phyloP scores from a whole-genome alignment of 2,797 vertebrate species.

The Rhadinocentrus ornatus region DNA sequence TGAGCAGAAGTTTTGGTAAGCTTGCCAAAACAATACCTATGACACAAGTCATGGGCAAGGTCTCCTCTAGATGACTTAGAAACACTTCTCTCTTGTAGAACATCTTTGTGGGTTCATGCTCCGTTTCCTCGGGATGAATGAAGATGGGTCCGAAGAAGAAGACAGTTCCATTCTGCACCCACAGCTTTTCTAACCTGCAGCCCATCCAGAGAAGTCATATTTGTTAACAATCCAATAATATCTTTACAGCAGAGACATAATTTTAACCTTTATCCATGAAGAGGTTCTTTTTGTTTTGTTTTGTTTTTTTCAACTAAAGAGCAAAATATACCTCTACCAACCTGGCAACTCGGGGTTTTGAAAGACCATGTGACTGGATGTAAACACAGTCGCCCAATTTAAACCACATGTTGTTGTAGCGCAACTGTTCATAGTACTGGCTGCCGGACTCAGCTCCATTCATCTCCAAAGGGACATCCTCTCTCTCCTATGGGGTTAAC shows the following conservation, averaged over 20 bases:
- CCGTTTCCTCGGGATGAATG: slow-evolving; percentile 97
- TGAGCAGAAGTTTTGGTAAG: neutral
- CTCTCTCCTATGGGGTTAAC: slow-evolving; percentile 86
- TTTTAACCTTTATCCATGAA: neutral
- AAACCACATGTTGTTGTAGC: slow-evolving; percentile 92
- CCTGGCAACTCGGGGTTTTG: slow-evolving; percentile 93
- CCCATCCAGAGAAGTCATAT: neutral
- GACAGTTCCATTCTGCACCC: slow-evolving; percentile 90
- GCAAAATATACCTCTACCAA: slow-evolving; percentile 60
- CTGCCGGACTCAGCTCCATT: slow-evolving; percentile 90
- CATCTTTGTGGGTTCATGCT: slow-evolving; percentile 99
- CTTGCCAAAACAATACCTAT: slow-evolving; percentile 79
- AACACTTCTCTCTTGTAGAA: slow-evolving; percentile 99
- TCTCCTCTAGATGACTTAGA: slow-evolving; percentile 95
- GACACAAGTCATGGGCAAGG: slow-evolving; percentile 92
- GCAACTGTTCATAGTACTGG: slow-evolving; percentile 94
- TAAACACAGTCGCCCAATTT: slow-evolving; percentile 97
- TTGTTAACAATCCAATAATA: neutral
- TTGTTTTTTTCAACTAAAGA: neutral
- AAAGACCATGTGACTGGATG: slow-evolving; percentile 93
- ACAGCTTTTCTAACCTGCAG: slow-evolving; percentile 96
- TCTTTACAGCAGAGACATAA: neutral
- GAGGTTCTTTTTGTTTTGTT: neutral
- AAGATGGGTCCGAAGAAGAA: slow-evolving; percentile 98
- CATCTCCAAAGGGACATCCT: slow-evolving; percentile 94